A percentile compares a stretch with the other conserved stretches of the same genome.
Conservation (phyloP, 2,888 invertebrate species). For the Metacarcinus magister region DNA sequence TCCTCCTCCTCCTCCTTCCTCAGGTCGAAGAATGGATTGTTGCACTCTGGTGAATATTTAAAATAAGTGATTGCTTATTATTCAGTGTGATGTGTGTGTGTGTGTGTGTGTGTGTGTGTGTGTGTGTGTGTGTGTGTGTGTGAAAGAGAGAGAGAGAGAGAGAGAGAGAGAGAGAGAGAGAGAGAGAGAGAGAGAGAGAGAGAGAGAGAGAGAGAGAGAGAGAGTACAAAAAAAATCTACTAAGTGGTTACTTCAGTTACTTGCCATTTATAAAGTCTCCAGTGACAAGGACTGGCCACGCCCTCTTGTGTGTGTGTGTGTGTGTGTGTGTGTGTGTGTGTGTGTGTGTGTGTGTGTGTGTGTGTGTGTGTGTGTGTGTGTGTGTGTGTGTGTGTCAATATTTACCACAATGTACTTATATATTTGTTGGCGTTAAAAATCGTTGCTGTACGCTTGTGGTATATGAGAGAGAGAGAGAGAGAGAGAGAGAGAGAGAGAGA, state of each 20-base stretch:
- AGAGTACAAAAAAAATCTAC: not conserved
- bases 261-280: not conserved
- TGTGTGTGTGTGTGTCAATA: slow-evolving; percentile 18
- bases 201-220: slow-evolving; percentile 41
- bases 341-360: slow-evolving; percentile 38
- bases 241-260: not conserved
- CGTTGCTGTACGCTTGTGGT: not conserved
- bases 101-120: not conserved
- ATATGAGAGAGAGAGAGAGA: not conserved
- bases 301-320: not conserved
- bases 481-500: not conserved
- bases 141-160: slow-evolving; percentile 39
- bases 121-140: not conserved
- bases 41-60: not conserved
- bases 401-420: not conserved
- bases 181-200: slow-evolving; percentile 44
- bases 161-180: slow-evolving; percentile 42
- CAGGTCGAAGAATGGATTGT: slow-evolving; percentile 11
- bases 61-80: slow-evolving; percentile 3
- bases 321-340: not conserved
- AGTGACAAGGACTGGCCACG: slow-evolving; percentile 26
- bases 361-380: slow-evolving; percentile 55
- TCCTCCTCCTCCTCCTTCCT: not conserved
- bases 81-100: no score
- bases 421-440: not conserved